phyloP scores from a whole-genome alignment of 2,113 vertebrate species.

The Cyanoramphus novaezelandiae region DNA sequence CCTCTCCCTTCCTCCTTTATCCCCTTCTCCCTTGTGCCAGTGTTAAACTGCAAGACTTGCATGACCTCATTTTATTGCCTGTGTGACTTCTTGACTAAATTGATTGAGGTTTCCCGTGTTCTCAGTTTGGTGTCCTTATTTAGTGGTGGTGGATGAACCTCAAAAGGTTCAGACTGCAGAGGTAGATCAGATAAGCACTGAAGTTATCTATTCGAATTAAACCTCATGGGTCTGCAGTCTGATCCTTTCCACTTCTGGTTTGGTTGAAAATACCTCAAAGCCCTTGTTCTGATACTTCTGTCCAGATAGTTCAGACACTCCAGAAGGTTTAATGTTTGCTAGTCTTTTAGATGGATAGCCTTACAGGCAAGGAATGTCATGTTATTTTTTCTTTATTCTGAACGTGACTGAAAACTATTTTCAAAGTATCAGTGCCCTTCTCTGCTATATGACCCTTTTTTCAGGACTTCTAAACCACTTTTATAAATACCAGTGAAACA shows the following conservation, averaged over 20 bases:
- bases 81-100: neutral
- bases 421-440: neutral
- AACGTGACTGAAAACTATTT: neutral
- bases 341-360: neutral
- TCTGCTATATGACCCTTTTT: neutral
- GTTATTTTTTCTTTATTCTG: neutral
- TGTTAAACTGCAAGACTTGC: neutral
- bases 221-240: neutral
- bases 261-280: neutral
- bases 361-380: neutral
- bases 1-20: neutral
- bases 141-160: neutral
- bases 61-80: neutral
- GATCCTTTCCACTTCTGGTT: neutral
- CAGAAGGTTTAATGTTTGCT: neutral
- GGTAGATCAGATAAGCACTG: neutral
- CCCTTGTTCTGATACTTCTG: constrained; percentile 6
- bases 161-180: neutral
- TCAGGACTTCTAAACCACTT: neutral
- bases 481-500: neutral
- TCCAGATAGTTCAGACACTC: neutral
- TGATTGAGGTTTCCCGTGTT: neutral
- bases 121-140: neutral
- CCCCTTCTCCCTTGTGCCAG: neutral
- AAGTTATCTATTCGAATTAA: neutral